Base-by-base conservation (phyloP, 2,113 vertebrate genomes). In the Limnothrissa miodon region DNA sequence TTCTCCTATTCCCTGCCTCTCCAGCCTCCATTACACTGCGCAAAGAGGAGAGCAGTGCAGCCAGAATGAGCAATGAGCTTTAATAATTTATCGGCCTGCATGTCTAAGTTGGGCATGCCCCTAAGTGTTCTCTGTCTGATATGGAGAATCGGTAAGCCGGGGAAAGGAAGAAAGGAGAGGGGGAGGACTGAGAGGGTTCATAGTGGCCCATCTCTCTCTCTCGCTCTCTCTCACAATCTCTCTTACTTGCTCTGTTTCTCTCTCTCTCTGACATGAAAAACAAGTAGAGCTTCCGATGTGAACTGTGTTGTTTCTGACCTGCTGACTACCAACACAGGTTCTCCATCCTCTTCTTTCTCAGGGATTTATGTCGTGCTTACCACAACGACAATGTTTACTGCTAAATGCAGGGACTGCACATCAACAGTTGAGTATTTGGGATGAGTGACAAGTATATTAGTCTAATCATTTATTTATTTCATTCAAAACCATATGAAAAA, bases 81-180 rank as follows among this genome's bases (percentile, higher is more conserved):
- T 91, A 92, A 94, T 93, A 90, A 93, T 93, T 93, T 83, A 92
- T 93, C 89, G 90, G 85, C 88, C 86, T 88, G 81, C 89, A 84
- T 88, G 81, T 78, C 86, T 80, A 82, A 80, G 78, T 78, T 78
- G 81, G 46, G 83, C 78, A 78, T 84, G 86, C 83, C 81, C 81
- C 79, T 79, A 87, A 84, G 59, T 79, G 56, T 70, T 79, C 39
- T 83, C 42, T 83, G 56, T 80, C 81, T 36, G 81, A 83, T 74
- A 56, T 62, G 45, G 56, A 82, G 46, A 17, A 80, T 56, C 70
- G 79, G 8, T 17, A 45, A 33, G 44, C 70, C 5, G 46, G 5
- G 45, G 42, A 39, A 45, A 44, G 51, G 42, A 10, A 74, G 13
- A 70, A 45, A n/a, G 42, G 25, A 74, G 13, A 36, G 13, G 13